Conservation (phyloP, 2,797 vertebrate species). For the Arrhamphus sclerolepis region DNA sequence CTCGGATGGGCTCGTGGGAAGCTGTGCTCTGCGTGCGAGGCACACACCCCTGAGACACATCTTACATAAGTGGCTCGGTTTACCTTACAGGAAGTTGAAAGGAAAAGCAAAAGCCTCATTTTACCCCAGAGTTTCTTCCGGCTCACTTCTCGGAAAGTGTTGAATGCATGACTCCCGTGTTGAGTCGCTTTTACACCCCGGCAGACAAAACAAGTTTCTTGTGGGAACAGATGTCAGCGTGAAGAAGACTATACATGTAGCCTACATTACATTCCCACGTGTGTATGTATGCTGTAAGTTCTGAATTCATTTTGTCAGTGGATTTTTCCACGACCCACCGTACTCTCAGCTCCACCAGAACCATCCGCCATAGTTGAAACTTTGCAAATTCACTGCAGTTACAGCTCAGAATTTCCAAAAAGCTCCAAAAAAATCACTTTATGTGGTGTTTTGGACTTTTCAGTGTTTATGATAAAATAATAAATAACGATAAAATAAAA, state of each 20-base stretch:
- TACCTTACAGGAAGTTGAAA: slow-evolving; percentile 19
- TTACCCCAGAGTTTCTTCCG: slow-evolving; percentile 7
- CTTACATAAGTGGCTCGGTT: slow-evolving; percentile 65
- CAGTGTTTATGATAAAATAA: too few relatives aligned
- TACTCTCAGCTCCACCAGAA: too few relatives aligned
- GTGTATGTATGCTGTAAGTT: too few relatives aligned
- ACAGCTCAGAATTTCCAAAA: too few relatives aligned
- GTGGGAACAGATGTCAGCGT: background rate
- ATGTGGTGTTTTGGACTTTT: too few relatives aligned
- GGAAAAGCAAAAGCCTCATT: slow-evolving; percentile 3
- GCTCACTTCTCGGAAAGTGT: slow-evolving; percentile 26
- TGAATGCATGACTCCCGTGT: background rate
- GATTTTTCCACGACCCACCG: too few relatives aligned
- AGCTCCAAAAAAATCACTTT: too few relatives aligned
- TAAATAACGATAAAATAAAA: too few relatives aligned
- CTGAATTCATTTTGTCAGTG: too few relatives aligned
- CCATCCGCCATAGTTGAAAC: too few relatives aligned
- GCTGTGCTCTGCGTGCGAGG: slow-evolving; percentile 18
- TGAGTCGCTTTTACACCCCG: slow-evolving; percentile 5
- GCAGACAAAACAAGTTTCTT: background rate
- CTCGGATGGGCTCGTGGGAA: slow-evolving; percentile 55
- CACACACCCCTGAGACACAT: slow-evolving; percentile 31
- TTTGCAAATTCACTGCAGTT: too few relatives aligned
- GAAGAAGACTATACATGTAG: background rate
- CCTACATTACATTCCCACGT: too few relatives aligned